Base-by-base conservation (phyloP, 2,797 vertebrate species). In the Takifugu ocellatus region DNA sequence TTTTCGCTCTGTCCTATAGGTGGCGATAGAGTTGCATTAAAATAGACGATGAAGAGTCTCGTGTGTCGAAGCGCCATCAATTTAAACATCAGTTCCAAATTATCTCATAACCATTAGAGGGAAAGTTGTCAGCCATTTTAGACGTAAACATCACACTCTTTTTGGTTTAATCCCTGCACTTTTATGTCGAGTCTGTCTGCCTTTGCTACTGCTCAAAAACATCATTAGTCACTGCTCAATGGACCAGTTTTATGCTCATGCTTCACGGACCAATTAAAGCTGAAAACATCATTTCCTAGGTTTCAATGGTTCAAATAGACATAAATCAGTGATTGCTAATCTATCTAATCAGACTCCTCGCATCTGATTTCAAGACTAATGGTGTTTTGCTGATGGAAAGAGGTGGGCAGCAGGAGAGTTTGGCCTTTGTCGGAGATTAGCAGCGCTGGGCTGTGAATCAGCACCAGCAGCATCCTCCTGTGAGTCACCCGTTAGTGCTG, bases 401-500 rank as follows among this genome's bases (percentile, higher is more conserved):
- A 57, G 63, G 58, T 63, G 61, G 67, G 64, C 67, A 77, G 75
- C 71, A 77, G 82, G 67, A 78, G 63, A 72, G 63, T 66, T 59
- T 74, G 78, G 77, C 74, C 75, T 84, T 72, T 82, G 59, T 63
- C 44, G 75, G 72, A 81, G 81, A 85, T 88, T 84, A 88, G 72
- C 44, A 51, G 63, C 66, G 63, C 64, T 77, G 75, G 82, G 77
- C 82, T 82, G 75, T 86, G 77, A 86, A 84, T 86, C 75, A 87
- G 79, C 82, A 85, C 70, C 79, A 81, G 77, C 78, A 75, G 78
- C 70, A 25, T 78, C 76, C 72, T 74, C 75, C 68, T 61, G 60
- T 78, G 74, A 86, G 69, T 87, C 84, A 81, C 80, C 75, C 62
- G 62, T 80, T 77, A 74, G 66, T 77, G 72, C 79, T 74, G 66